phyloP scores from a whole-genome alignment of 2,888 invertebrate genomes.

The Tricholauxania praeusta region DNA sequence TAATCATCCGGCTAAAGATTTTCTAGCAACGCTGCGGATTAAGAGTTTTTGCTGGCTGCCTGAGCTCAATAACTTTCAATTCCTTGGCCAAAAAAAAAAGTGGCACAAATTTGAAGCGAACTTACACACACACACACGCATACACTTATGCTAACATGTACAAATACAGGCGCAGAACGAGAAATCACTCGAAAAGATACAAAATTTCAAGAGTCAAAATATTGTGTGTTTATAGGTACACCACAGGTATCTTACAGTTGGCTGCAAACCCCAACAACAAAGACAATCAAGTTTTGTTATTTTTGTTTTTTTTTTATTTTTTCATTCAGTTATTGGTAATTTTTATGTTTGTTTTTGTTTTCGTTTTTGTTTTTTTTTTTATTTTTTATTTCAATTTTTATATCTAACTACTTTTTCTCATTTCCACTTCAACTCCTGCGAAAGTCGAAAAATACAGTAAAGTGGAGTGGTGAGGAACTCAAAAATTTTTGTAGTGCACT shows the following conservation, averaged over 20 bases:
- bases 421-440: conserved; percentile 4
- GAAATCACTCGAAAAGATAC: conserved; percentile 50
- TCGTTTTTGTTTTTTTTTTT: conserved; percentile 45
- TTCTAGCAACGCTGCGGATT: conserved; percentile 17
- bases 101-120: conserved; percentile 39
- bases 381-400: conserved; percentile 2
- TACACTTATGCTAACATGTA: neutral
- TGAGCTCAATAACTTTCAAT: conserved; percentile 58
- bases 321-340: conserved; percentile 44
- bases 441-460: neutral
- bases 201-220: conserved; percentile 55
- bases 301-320: conserved; percentile 43
- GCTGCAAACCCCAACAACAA: neutral
- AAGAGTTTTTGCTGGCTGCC: conserved; percentile 46
- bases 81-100: conserved; percentile 51
- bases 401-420: conserved; percentile 4
- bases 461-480: neutral
- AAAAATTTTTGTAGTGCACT: no score
- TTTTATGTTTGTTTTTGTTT: conserved; percentile 39
- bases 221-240: neutral
- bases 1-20: conserved; percentile 9
- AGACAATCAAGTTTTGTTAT: conserved; percentile 36
- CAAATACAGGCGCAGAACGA: conserved; percentile 6
- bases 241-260: no score
- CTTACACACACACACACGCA: conserved; percentile 14